A percentile compares a stretch with the other conserved stretches of the same genome.
phyloP scores from a whole-genome alignment of 2,113 vertebrate genomes.

The Etheostoma cragini region DNA sequence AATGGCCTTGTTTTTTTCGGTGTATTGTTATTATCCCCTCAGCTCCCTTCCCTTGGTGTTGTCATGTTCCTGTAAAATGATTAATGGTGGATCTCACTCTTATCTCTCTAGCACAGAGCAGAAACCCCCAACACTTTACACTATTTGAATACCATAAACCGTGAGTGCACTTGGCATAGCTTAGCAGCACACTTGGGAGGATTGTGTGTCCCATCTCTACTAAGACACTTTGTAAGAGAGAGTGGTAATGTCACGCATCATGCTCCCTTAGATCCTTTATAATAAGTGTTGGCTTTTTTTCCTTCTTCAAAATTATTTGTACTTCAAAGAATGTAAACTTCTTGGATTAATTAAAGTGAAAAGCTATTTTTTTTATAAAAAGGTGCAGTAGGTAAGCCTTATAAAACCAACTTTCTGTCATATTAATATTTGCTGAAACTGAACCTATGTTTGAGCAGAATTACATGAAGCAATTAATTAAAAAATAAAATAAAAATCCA shows the following conservation, averaged over 20 bases:
- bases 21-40: constrained; percentile 50
- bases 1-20: constrained; percentile 47
- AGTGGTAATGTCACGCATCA: constrained; percentile 1
- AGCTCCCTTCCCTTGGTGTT: constrained; percentile 47
- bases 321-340: background rate
- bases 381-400: no score
- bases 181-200: background rate
- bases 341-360: constrained; percentile 1
- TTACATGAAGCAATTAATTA: no score
- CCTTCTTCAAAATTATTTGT: background rate
- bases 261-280: background rate
- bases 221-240: background rate
- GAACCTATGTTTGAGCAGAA: no score
- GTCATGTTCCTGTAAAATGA: constrained; percentile 59
- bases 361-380: background rate
- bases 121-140: constrained; percentile 28
- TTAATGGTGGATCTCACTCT: constrained; percentile 55
- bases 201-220: background rate
- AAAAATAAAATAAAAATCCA: no score
- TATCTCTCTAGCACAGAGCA: constrained; percentile 51
- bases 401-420: no score
- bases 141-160: constrained; percentile 26
- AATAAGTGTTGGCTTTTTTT: background rate
- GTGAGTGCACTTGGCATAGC: constrained; percentile 12
- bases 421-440: no score